Evolutionary conservation across 64 coral and sea anemone species (phyloP).

Genomic region (Astreopora myriophthalma): DNA sequence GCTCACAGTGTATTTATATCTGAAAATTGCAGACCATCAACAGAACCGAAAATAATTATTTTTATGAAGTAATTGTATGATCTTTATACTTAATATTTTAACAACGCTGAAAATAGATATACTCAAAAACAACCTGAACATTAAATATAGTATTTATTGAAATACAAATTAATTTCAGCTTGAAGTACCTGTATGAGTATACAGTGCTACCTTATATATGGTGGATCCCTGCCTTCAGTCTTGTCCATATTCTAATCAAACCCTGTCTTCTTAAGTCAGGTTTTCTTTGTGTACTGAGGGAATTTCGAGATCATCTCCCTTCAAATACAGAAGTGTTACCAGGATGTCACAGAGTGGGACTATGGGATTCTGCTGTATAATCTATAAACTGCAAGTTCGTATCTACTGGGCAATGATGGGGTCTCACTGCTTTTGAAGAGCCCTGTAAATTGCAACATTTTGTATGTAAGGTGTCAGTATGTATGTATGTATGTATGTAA

Average conservation of each 20-base stretch:
- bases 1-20: conserved; percentile 20
- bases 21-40: neutral
- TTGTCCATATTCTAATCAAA: neutral
- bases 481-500: neutral
- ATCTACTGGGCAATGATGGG: conserved; percentile 15
- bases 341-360: no score
- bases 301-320: neutral
- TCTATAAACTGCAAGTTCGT: conserved; percentile 32
- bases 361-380: neutral
- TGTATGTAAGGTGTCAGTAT: neutral
- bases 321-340: neutral
- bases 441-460: neutral
- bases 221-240: neutral
- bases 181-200: neutral
- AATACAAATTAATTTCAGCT: neutral
- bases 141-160: conserved; percentile 12
- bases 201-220: neutral
- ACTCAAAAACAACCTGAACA: neutral
- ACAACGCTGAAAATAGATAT: neutral
- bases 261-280: neutral
- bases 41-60: conserved; percentile 37
- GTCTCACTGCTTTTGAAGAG: neutral
- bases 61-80: conserved; percentile 28
- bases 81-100: conserved; percentile 54
- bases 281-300: neutral